Evolutionary conservation across 2,113 vertebrate species (phyloP).

Genomic region (Sinocyclocheilus anshuiensis): DNA sequence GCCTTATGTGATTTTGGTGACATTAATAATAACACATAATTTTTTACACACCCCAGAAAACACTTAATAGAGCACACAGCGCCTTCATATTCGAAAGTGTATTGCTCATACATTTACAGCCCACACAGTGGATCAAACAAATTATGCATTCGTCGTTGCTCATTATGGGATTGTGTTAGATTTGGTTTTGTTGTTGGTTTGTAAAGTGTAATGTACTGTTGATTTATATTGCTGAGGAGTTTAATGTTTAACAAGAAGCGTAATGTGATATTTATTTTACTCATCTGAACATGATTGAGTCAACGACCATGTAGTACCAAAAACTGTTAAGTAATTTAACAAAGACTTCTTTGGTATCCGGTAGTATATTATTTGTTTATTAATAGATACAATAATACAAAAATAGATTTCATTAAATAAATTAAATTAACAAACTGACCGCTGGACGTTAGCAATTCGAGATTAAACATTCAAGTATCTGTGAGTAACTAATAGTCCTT

Average conservation of each 20-base stretch:
- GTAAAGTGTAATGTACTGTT: background rate
- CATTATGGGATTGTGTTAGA: background rate
- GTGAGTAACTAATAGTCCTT: background rate
- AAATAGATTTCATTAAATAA: background rate
- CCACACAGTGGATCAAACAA: background rate
- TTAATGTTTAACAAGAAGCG: background rate
- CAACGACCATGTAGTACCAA: background rate
- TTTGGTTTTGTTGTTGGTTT: background rate
- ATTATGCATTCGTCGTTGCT: background rate
- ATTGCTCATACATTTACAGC: no score
- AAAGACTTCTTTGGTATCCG: background rate
- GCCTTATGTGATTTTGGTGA: no score
- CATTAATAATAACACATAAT: no score
- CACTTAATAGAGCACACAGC: no score
- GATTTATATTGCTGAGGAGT: background rate
- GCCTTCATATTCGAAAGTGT: no score
- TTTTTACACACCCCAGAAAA: no score
- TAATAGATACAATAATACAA: constrained; percentile 71
- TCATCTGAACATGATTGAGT: background rate
- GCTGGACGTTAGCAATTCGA: constrained; percentile 1
- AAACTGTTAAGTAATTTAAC: background rate
- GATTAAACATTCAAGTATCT: constrained; percentile 54
- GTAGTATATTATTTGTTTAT: background rate
- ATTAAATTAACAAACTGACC: background rate
- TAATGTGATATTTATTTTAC: background rate